Percentiles rank a stretch among this genome's conserved stretches.
Evolutionary conservation across 2,888 invertebrate genomes (phyloP).

Genomic region (Spodoptera picta): DNA sequence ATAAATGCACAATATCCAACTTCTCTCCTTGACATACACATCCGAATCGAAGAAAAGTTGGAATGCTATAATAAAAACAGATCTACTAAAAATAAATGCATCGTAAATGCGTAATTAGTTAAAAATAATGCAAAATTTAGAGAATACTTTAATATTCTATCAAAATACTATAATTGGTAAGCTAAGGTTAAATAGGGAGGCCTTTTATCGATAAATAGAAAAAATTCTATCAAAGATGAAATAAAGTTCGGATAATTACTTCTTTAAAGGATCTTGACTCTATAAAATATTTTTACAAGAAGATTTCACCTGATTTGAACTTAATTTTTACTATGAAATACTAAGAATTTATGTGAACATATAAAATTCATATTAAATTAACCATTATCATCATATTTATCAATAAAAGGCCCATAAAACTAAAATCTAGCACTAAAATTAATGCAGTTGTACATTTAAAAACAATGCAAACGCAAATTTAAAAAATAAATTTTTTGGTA

Average conservation of each 20-base stretch:
- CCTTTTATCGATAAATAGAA: constrained; percentile 28
- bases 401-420: constrained; percentile 26
- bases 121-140: constrained; percentile 14
- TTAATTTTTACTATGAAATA: no score
- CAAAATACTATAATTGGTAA: constrained; percentile 27
- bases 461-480: constrained; percentile 22
- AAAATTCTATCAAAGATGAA: no score
- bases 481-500: constrained; percentile 53
- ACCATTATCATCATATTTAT: constrained; percentile 7
- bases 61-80: constrained; percentile 26
- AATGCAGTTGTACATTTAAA: constrained; percentile 26
- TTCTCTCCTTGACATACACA: neutral
- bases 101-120: constrained; percentile 45
- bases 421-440: constrained; percentile 18
- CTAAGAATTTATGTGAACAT: no score
- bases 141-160: constrained; percentile 21
- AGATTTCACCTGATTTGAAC: no score
- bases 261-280: no score
- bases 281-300: no score
- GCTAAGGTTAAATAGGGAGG: constrained; percentile 2
- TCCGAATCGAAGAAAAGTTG: constrained; percentile 8
- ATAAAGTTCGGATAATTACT: no score
- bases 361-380: no score
- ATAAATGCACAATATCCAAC: constrained; percentile 34
- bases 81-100: constrained; percentile 54